Conservation (phyloP, 2,888 invertebrate species). For the Lordiphosa fenestrarum region DNA sequence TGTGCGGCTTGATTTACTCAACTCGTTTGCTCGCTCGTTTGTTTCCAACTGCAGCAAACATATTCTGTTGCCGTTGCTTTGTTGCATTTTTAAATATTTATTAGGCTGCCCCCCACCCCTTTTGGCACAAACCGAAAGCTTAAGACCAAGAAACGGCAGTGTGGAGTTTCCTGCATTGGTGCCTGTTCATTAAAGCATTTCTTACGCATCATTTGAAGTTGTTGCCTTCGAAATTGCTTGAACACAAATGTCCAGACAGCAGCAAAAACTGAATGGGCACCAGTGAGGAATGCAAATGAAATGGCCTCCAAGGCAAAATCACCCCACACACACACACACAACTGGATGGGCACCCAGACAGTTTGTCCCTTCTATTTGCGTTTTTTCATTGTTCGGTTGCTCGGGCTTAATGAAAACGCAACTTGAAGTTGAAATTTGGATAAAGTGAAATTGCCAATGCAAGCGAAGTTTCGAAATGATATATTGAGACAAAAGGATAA, state of each 20-base stretch:
- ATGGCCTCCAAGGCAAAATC: constrained; percentile 24
- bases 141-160: not conserved
- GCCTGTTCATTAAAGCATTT: constrained; percentile 64
- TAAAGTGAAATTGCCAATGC: constrained; percentile 38
- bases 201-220: constrained; percentile 71
- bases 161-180: constrained; percentile 1
- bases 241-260: constrained; percentile 6
- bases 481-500: constrained; percentile 1
- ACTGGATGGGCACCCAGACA: too few species aligned
- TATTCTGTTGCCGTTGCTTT: constrained; percentile 21
- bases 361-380: too few species aligned
- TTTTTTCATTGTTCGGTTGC: constrained; percentile 1
- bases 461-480: constrained; percentile 3
- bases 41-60: constrained; percentile 24
- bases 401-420: constrained; percentile 51
- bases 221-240: constrained; percentile 16
- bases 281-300: constrained; percentile 39
- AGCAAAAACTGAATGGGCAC: constrained; percentile 11
- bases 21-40: constrained; percentile 70
- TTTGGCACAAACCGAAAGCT: not conserved
- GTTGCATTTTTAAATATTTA: constrained; percentile 59
- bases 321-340: too few species aligned
- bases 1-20: constrained; percentile 69
- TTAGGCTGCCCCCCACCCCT: constrained; percentile 31
- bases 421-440: constrained; percentile 33